phyloP scores from a whole-genome alignment of 2,888 invertebrate species.

The Globia sparganii region DNA sequence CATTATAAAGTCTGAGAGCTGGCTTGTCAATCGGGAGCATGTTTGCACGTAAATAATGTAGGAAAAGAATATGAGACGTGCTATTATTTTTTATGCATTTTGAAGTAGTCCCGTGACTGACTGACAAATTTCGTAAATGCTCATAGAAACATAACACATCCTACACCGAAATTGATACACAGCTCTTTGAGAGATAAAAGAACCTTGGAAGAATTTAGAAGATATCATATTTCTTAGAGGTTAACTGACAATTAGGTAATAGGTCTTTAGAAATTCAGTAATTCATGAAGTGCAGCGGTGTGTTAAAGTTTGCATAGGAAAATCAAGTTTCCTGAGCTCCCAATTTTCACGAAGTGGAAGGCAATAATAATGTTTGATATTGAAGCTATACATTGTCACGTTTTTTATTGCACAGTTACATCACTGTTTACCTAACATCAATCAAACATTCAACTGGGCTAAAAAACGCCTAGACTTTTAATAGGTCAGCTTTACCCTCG shows the following conservation, averaged over 20 bases:
- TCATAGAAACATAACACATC: not conserved
- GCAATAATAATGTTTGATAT: not conserved
- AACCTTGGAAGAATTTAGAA: not conserved
- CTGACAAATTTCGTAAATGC: not conserved
- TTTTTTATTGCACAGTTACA: not conserved
- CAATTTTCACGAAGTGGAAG: not conserved
- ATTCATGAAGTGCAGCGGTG: not conserved
- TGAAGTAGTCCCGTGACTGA: not conserved
- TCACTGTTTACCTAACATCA: slow-evolving; percentile 1
- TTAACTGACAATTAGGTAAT: not conserved
- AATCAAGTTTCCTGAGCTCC: not conserved
- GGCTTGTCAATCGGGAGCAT: slow-evolving; percentile 39
- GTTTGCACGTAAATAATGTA: slow-evolving; percentile 1
- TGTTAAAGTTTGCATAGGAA: not conserved
- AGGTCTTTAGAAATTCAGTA: not conserved
- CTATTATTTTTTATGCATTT: not conserved
- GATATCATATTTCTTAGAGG: not conserved
- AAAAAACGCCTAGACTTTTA: slow-evolving; percentile 23
- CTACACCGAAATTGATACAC: not conserved
- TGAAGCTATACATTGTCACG: not conserved
- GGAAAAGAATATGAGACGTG: slow-evolving; percentile 4
- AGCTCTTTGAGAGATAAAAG: not conserved
- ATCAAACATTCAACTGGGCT: not conserved
- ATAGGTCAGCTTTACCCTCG: slow-evolving; percentile 40
- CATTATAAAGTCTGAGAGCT: slow-evolving; percentile 40